phyloP scores from a whole-genome alignment of 2,888 invertebrate species.

The Norana najaformis region DNA sequence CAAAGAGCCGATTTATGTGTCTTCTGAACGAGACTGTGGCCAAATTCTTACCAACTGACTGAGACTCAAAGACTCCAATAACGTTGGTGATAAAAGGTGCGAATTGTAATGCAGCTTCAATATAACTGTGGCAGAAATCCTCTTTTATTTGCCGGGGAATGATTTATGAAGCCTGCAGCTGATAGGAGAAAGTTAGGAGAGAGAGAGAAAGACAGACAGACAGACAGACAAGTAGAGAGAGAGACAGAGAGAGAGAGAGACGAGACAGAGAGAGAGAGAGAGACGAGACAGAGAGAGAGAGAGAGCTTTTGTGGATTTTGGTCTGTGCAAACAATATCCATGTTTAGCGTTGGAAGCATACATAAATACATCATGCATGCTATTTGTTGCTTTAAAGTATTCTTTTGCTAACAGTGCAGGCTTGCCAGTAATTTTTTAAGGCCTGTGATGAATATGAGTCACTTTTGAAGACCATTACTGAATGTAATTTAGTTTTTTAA shows the following conservation, averaged over 20 bases:
- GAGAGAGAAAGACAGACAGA: too few species aligned
- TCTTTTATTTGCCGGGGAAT: not conserved
- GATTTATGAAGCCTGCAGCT: not conserved
- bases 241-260: too few species aligned
- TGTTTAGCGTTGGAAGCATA: not conserved
- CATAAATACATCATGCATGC: not conserved
- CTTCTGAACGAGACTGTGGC: not conserved
- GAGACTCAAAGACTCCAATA: not conserved
- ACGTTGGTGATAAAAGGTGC: not conserved
- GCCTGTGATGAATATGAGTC: not conserved
- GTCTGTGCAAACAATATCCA: not conserved
- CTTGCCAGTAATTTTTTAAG: too few species aligned
- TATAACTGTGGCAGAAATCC: not conserved
- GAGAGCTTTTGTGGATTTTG: not conserved
- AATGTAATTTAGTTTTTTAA: too few species aligned
- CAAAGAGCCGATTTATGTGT: not conserved
- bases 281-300: too few species aligned
- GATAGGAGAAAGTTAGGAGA: not conserved
- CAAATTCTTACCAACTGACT: too few species aligned
- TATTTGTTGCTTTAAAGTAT: not conserved
- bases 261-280: not conserved
- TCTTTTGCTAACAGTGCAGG: not conserved
- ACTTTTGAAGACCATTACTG: not conserved
- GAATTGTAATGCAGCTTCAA: not conserved
- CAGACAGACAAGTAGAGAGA: too few species aligned